These are phyloP conservation scores for Montipora sp. DNA, from an alignment of 64 coral and sea anemone genomes.

Conservation along the genomic window DNA sequence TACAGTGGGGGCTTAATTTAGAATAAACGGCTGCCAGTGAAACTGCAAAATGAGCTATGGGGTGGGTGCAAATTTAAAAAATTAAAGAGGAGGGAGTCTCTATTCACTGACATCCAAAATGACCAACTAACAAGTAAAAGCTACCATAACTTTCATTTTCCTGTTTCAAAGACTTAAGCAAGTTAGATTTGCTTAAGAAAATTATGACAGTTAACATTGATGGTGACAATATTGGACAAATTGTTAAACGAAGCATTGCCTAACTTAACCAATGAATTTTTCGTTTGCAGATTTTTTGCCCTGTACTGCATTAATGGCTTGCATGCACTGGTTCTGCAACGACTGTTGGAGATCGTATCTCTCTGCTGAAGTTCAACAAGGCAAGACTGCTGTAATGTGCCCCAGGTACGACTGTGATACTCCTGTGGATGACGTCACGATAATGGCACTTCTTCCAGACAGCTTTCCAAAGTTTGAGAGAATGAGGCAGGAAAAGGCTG, in stretches of 20 bases:
- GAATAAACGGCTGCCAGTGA: too few relatives aligned
- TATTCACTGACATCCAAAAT: too few relatives aligned
- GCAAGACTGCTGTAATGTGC: conserved; percentile 38
- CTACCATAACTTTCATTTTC: too few relatives aligned
- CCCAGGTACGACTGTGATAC: conserved; percentile 57
- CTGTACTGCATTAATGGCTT: conserved; percentile 37
- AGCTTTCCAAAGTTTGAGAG: conserved; percentile 32
- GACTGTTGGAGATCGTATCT: conserved; percentile 70
- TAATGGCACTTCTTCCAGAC: conserved; percentile 46
- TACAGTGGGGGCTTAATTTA: too few relatives aligned
- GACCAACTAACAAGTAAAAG: too few relatives aligned
- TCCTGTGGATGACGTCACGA: conserved; percentile 40
- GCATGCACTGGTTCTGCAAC: conserved; percentile 75
- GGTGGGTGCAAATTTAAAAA: too few relatives aligned
- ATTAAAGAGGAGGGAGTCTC: too few relatives aligned
- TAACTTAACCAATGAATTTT: background rate
- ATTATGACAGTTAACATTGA: too few relatives aligned
- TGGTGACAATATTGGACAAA: too few relatives aligned
- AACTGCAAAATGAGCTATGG: too few relatives aligned
- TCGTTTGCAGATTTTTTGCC: background rate
- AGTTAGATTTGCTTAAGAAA: too few relatives aligned
- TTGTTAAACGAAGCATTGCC: background rate
- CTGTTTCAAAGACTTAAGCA: too few relatives aligned
- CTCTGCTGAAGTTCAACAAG: conserved; percentile 16
- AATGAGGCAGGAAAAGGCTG: conserved; percentile 27